Conservation (phyloP, 2,113 vertebrate genomes). For the Trichechus manatus region DNA sequence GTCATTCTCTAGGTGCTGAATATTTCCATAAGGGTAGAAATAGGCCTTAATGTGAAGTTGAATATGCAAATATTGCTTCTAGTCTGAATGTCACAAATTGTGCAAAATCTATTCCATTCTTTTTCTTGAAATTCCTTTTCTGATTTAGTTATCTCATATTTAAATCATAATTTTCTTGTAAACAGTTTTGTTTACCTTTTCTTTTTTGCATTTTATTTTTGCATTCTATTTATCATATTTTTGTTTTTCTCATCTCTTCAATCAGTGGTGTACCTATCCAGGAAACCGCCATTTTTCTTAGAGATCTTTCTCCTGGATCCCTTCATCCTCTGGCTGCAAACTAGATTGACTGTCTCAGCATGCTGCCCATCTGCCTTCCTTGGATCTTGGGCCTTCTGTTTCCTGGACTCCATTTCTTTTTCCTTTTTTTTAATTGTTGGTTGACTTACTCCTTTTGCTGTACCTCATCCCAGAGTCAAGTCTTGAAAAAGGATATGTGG, state of each 20-base stretch:
- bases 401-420: neutral
- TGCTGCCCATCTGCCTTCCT: neutral
- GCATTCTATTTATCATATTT: neutral
- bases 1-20: neutral
- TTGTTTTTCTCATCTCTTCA: neutral
- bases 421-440: neutral
- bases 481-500: neutral
- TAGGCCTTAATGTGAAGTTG: neutral
- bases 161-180: neutral
- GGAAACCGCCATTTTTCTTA: neutral
- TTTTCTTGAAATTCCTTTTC: neutral
- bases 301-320: neutral
- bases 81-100: neutral
- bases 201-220: neutral
- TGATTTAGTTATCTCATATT: neutral
- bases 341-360: neutral
- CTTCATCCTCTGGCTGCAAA: neutral
- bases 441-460: neutral
- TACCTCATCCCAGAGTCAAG: neutral
- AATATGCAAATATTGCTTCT: neutral
- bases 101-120: neutral
- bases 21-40: neutral
- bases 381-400: neutral
- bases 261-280: neutral
- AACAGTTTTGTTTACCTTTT: neutral